A percentile compares a stretch with the other conserved stretches of the same genome.
phyloP scores from a whole-genome alignment of 1,140 invertebrate species.

The Drosophila ambigua region DNA sequence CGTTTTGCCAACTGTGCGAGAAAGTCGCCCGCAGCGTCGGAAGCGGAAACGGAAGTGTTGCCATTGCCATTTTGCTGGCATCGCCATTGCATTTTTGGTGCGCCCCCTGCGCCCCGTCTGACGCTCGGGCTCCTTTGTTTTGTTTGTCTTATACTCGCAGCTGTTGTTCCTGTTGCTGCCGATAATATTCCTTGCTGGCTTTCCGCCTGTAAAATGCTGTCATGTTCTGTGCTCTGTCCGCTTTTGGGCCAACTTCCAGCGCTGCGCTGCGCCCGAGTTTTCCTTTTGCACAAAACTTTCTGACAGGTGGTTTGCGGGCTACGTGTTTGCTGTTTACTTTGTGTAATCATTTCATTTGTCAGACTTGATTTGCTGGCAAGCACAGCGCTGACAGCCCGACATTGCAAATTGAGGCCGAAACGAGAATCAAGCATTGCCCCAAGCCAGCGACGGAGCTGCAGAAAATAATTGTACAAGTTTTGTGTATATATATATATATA shows the following conservation, averaged over 20 bases:
- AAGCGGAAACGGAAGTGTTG: constrained; percentile 81
- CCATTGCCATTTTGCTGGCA: constrained; percentile 78
- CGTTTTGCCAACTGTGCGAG: constrained; percentile 75
- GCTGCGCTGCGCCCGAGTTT: constrained; percentile 11
- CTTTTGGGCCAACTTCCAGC: constrained; percentile 5
- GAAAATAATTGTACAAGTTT: not conserved
- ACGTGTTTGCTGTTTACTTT: constrained; percentile 74
- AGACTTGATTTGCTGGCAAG: constrained; percentile 69
- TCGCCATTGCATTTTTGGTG: constrained; percentile 64
- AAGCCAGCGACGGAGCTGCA: not conserved
- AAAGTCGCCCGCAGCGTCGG: constrained; percentile 73
- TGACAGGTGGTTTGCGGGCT: constrained; percentile 77
- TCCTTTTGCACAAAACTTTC: constrained; percentile 54
- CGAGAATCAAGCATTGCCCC: constrained; percentile 8
- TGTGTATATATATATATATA: too few species aligned
- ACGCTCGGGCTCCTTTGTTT: constrained; percentile 1
- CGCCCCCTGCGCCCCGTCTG: not conserved
- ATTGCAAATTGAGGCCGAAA: constrained; percentile 36
- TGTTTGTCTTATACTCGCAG: too few species aligned
- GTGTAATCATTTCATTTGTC: constrained; percentile 82
- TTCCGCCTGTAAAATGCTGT: constrained; percentile 69
- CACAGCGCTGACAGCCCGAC: constrained; percentile 65
- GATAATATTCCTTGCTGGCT: constrained; percentile 75
- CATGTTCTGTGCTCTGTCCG: constrained; percentile 42
- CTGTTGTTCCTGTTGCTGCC: constrained; percentile 48